Conservation (phyloP, 1,140 invertebrate species). For the Heliconius melpomene region DNA sequence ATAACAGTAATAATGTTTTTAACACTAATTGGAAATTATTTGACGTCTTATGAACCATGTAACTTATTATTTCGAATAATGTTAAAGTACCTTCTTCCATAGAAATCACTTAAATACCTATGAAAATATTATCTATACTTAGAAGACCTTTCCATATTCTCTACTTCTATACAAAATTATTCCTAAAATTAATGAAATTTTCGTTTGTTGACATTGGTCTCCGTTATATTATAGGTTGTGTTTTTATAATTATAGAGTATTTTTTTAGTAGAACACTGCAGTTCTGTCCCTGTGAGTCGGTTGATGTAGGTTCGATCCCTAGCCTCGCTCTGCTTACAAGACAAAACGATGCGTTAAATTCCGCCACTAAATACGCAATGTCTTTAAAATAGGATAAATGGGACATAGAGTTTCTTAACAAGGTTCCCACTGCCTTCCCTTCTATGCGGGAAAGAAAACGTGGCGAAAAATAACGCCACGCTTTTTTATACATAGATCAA, state of each 20-base stretch:
- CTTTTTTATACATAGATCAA: too few relatives aligned
- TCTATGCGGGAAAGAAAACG: neutral
- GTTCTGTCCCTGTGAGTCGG: too few relatives aligned
- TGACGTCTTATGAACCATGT: too few relatives aligned
- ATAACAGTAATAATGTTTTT: too few relatives aligned
- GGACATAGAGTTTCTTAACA: neutral
- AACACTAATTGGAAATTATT: too few relatives aligned
- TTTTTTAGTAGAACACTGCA: neutral
- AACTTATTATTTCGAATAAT: too few relatives aligned
- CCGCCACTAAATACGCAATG: neutral
- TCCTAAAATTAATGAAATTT: slow-evolving; percentile 8
- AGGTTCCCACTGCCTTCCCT: neutral
- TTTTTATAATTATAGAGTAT: neutral
- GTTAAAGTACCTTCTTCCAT: too few relatives aligned
- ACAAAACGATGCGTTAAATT: neutral
- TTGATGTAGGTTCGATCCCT: too few relatives aligned
- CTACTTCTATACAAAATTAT: neutral
- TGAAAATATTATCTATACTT: neutral
- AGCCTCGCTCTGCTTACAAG: neutral
- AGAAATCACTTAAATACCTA: too few relatives aligned
- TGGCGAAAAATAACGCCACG: neutral
- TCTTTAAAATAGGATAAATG: neutral
- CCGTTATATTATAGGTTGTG: neutral
- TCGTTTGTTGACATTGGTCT: slow-evolving; percentile 1
- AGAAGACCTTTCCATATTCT: neutral